Conservation (phyloP, 2,797 vertebrate species). For the Merluccius polli region DNA sequence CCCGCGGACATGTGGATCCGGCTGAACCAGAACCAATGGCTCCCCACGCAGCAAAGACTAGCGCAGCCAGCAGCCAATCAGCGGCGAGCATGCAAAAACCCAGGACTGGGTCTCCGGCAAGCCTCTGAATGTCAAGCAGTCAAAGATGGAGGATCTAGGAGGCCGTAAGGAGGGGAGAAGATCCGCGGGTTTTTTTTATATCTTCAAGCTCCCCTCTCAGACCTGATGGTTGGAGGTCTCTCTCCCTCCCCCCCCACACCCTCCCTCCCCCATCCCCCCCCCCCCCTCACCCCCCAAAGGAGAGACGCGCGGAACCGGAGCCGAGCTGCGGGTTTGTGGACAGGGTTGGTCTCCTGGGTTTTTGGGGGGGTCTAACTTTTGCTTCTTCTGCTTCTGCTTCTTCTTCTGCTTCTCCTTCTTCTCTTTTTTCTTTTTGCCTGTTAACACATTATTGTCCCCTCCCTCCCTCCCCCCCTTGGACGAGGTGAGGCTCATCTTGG, state of each 20-base stretch:
- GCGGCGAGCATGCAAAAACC: slow-evolving; percentile 79
- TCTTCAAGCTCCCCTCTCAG: slow-evolving; percentile 40
- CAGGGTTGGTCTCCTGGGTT: slow-evolving; percentile 61
- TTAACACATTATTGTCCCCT: slow-evolving; percentile 73
- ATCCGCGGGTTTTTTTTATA: slow-evolving; percentile 62
- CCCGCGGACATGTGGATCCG: slow-evolving; percentile 77
- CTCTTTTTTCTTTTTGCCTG: too few species aligned
- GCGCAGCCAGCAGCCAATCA: slow-evolving; percentile 85
- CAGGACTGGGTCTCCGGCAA: slow-evolving; percentile 79
- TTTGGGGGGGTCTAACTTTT: slow-evolving; percentile 71
- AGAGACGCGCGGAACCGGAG: too few species aligned
- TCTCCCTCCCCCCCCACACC: too few species aligned
- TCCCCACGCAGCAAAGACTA: slow-evolving; percentile 74
- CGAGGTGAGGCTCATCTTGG: slow-evolving; percentile 72
- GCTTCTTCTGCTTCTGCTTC: slow-evolving; percentile 19
- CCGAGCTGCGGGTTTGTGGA: slow-evolving; percentile 45
- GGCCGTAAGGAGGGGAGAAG: slow-evolving; percentile 83
- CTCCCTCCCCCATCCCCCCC: too few species aligned
- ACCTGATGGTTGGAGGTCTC: too few species aligned
- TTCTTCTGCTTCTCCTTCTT: slow-evolving; percentile 15
- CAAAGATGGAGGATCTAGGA: slow-evolving; percentile 94
- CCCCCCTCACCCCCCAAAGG: too few species aligned
- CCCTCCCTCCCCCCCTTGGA: slow-evolving; percentile 75
- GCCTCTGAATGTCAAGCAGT: slow-evolving; percentile 95
- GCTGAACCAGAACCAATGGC: slow-evolving; percentile 78